These are phyloP conservation scores for Agrochola circellaris DNA, from an alignment of 2,888 invertebrate species.

Conservation along the genomic window DNA sequence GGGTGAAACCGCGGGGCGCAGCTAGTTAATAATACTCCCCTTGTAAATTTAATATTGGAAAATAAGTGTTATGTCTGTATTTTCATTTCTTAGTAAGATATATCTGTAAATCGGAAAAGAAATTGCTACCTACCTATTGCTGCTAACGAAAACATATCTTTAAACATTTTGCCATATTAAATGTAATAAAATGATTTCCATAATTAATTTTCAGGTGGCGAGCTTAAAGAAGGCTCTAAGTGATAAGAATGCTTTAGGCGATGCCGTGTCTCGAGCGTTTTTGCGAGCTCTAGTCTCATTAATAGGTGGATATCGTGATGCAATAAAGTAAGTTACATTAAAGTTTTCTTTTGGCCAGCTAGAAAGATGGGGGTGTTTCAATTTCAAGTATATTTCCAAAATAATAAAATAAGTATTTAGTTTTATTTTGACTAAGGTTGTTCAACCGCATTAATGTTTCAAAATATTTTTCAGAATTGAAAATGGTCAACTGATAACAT, in stretches of 20 bases:
- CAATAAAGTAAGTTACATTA: constrained; percentile 91
- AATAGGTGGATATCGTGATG: constrained; percentile 98
- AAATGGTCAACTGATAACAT: constrained; percentile 92
- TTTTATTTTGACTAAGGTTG: not conserved
- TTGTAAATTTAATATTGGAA: not conserved
- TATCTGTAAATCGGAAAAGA: too few relatives aligned
- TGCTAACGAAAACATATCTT: not conserved
- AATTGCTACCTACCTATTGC: too few relatives aligned
- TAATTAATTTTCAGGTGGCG: constrained; percentile 90
- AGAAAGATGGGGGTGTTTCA: not conserved
- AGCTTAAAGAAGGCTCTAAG: constrained; percentile 94
- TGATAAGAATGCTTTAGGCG: constrained; percentile 95
- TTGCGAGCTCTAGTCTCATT: constrained; percentile 97
- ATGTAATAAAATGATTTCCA: not conserved
- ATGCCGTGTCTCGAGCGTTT: constrained; percentile 98
- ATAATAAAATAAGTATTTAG: not conserved
- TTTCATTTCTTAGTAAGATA: not conserved
- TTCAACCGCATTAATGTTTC: not conserved
- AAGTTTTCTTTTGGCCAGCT: not conserved
- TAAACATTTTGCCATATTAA: not conserved
- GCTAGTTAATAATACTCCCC: not conserved
- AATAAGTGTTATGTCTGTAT: not conserved
- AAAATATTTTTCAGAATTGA: constrained; percentile 81
- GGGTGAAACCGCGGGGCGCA: too few relatives aligned
- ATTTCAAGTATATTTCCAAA: not conserved